phyloP scores from a whole-genome alignment of 1,140 invertebrate genomes.

The Teleogryllus occipitalis region DNA sequence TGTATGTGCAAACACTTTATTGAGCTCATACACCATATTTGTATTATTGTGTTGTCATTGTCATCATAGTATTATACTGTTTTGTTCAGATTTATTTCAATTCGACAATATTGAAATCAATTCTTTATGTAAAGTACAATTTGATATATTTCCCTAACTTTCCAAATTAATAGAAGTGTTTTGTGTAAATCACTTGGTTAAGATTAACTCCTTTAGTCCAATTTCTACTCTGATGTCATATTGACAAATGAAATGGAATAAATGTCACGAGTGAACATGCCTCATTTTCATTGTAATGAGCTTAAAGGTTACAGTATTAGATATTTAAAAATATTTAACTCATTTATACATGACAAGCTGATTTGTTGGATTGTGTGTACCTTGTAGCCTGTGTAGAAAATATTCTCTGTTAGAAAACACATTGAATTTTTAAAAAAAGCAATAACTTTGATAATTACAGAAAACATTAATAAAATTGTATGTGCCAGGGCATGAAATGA shows the following conservation, averaged over 20 bases:
- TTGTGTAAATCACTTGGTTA: no score
- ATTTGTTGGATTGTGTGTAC: slow-evolving; percentile 1
- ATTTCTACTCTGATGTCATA: neutral
- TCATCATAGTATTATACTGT: no score
- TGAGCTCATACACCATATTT: no score
- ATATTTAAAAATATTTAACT: neutral
- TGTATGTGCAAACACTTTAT: no score
- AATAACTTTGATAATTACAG: slow-evolving; percentile 1
- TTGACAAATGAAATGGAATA: neutral
- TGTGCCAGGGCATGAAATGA: neutral
- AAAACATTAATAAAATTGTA: neutral
- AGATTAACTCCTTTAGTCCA: no score
- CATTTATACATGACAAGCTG: neutral
- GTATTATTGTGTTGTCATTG: no score
- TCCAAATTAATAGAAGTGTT: no score
- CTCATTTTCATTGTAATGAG: neutral
- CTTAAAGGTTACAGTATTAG: slow-evolving; percentile 1
- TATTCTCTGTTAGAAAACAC: neutral
- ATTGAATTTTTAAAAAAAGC: neutral
- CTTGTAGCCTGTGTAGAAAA: neutral
- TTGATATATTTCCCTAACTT: no score
- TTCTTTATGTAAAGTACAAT: no score
- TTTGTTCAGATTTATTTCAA: no score
- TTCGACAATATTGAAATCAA: no score
- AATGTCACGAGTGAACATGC: neutral